These are phyloP conservation scores for Cotesia vestalis DNA, from an alignment of 1,140 invertebrate species.

Conservation along the genomic window DNA sequence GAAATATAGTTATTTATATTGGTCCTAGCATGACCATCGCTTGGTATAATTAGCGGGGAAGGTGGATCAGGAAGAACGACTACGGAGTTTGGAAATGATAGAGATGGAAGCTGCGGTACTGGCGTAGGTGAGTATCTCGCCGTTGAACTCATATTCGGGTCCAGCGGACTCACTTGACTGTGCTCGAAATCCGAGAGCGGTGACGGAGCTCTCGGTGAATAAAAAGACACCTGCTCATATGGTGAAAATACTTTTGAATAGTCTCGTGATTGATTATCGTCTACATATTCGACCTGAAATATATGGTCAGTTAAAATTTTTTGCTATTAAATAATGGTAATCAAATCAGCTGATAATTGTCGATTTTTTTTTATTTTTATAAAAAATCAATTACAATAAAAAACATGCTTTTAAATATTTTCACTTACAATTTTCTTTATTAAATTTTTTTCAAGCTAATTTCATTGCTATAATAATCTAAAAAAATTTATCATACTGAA, in stretches of 20 bases:
- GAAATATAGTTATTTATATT: conserved; percentile 55
- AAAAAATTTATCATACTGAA: no score
- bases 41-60: conserved; percentile 57
- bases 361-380: conserved; percentile 3
- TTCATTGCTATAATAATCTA: no score
- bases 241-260: conserved; percentile 61
- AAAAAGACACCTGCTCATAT: conserved; percentile 61
- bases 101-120: conserved; percentile 57
- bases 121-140: conserved; percentile 69
- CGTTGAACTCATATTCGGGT: conserved; percentile 70
- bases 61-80: conserved; percentile 64
- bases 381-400: background rate
- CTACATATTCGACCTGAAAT: conserved; percentile 68
- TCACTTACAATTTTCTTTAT: background rate
- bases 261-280: conserved; percentile 58
- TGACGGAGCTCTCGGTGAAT: conserved; percentile 58
- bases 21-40: conserved; percentile 48
- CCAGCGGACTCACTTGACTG: conserved; percentile 66
- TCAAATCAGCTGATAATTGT: background rate
- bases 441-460: no score
- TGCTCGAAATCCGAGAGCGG: conserved; percentile 67
- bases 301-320: conserved; percentile 6
- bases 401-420: background rate
- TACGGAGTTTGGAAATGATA: conserved; percentile 66
- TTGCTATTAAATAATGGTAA: conserved; percentile 2